Base-by-base conservation (phyloP, 2,113 vertebrate species). In the Hirundichthys speculiger region DNA sequence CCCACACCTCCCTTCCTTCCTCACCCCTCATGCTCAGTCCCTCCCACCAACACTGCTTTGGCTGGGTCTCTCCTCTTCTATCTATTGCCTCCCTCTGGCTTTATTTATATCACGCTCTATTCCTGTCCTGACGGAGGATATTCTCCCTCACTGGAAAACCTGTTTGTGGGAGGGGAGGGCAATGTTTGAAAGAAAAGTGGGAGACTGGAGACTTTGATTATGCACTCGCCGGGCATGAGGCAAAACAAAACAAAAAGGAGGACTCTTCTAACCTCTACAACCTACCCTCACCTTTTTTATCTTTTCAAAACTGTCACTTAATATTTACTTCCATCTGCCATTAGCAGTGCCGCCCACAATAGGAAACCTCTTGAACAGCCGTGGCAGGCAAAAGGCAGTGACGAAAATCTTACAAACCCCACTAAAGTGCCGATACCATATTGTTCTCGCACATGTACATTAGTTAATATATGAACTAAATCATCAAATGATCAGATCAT, bases 281-380 rank as follows among this genome's bases (percentile, higher is more conserved):
- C 83, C 83, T 80, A 85, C 90, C 61, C 87, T 86, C 80, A 85
- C 87, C 87, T 91, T 89, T 90, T 81, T 86, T 75, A 72, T 69
- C 75, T 74, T 74, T 83, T 89, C 76, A 90, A 68, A 84, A 86
- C 73, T 89, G 92, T 92, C 92, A 92, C 89, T 89, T 90, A 93
- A 93, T 90, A 90, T 93, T 93, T 91, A 79, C 59, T 77, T 92
- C 84, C 72, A 57, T 90, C 83, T 69, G 79, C 91, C 93, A 93
- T 93, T 91, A 94, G 89, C 76, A 70, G 73, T 67, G 69, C 67
- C 42, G 67, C 69, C 75, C 75, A 87, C 88, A 88, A 83, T 77
- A 78, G 79, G 81, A 57, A 50, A 20, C 64, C 86, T 91, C 83
- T 78, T 92, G 87, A 92, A 90, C 90, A 87, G 83, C 85, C 80